Base-by-base conservation (phyloP, 2,797 vertebrate genomes). In the Catamblyrhynchus diadema region DNA sequence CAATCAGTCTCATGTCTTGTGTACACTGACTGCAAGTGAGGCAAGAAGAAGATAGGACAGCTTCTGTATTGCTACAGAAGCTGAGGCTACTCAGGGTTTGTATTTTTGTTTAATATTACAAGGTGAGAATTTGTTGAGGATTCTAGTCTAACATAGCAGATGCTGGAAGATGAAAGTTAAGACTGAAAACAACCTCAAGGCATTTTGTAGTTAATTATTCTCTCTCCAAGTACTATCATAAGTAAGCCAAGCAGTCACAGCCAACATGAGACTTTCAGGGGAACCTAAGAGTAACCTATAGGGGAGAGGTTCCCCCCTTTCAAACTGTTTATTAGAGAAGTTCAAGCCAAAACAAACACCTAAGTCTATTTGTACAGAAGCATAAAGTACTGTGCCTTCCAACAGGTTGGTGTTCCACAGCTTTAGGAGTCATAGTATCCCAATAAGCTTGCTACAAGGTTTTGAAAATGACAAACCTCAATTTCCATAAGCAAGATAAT, bases 171-270 rank as follows among this genome's bases (percentile, higher is more conserved):
- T 74, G 35, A 78, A 87, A 91, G 60, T 32, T 39, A 80, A 92
- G 42, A 86, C 35, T 50, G 44, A 72, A 91, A 86, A 71, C 60
- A 83, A 69, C 64, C 69, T 69, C 57, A 71, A 88, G 77, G 54
- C n/a, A 72, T 81, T 83, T 37, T 67, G 32, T 57, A 91, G 53
- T 78, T 83, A 94, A 89, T 89, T 85, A 81, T 86, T 91, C 47
- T 81, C 14, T 81, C 48, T 90, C 66, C 24, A 78, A 81, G 23
- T 28, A 50, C 25, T 23, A 85, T 15, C 41, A 51, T 10, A 37
- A 50, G 77, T 54, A 22, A 86, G 32, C 42, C 47, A 83, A 78
- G 24, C 19, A 57, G 44, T 45, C 85, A 33, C 20, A 75, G 32
- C 8, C 57, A 81, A 84, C 44, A 9, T 13, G 24, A 94, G 32